Conservation (phyloP, 2,113 vertebrate genomes). For the Arenaria interpres region DNA sequence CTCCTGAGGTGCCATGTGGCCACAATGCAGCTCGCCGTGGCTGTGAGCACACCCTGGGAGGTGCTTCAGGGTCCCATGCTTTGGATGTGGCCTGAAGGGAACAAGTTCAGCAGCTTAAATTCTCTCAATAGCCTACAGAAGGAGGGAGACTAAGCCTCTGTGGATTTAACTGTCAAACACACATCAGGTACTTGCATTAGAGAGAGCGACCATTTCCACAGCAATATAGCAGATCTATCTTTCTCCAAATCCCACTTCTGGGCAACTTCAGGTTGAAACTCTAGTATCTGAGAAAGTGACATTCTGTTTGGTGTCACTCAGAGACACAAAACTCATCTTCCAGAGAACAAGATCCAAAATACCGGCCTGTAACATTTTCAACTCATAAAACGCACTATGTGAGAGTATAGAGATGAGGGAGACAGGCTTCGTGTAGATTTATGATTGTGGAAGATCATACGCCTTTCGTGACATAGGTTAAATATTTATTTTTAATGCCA, state of each 20-base stretch:
- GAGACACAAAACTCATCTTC: background rate
- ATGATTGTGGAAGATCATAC: background rate
- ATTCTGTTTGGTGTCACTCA: background rate
- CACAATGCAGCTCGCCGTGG: accelerated
- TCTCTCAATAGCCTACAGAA: background rate
- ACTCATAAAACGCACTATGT: background rate
- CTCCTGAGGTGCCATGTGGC: background rate
- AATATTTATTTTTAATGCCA: background rate
- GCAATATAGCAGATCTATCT: background rate
- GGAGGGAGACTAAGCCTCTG: background rate
- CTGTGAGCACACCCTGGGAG: background rate
- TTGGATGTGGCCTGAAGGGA: background rate
- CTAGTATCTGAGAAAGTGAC: background rate
- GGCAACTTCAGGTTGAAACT: background rate
- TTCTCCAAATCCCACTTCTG: background rate
- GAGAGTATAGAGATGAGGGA: background rate
- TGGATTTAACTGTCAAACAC: background rate
- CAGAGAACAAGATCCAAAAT: background rate
- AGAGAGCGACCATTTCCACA: background rate
- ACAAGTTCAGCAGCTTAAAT: background rate
- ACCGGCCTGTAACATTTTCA: background rate
- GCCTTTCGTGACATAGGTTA: background rate
- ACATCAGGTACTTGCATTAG: background rate
- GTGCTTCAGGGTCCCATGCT: accelerated
- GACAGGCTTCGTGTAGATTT: background rate